phyloP scores from a whole-genome alignment of 2,888 invertebrate genomes.

The Elegia similella region DNA sequence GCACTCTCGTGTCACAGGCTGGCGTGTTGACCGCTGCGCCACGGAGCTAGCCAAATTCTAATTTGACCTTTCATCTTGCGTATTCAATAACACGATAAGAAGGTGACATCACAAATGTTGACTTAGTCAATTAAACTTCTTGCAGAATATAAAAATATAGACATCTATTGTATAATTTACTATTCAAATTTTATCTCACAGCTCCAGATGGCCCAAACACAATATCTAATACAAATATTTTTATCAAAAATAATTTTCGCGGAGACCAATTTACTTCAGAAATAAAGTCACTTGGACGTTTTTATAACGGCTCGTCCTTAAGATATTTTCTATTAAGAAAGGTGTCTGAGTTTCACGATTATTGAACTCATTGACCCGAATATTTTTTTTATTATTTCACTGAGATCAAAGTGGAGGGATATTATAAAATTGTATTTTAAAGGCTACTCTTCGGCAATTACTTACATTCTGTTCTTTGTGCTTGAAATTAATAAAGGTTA shows the following conservation, averaged over 20 bases:
- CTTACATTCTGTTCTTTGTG: conserved; percentile 3
- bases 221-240: background rate
- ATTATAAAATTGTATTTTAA: conserved; percentile 2
- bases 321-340: conserved; percentile 8
- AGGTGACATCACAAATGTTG: too few species aligned
- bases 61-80: too few species aligned
- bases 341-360: conserved; percentile 12
- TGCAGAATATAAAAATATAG: background rate
- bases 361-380: conserved; percentile 11
- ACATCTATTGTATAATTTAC: background rate
- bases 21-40: too few species aligned
- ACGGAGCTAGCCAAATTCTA: too few species aligned
- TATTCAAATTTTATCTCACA: background rate
- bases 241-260: background rate
- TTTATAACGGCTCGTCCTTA: background rate
- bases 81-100: too few species aligned
- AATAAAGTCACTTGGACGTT: background rate
- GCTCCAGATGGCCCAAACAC: background rate
- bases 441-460: background rate
- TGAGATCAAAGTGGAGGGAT: conserved; percentile 3
- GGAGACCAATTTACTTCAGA: conserved; percentile 1
- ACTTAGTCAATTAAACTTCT: too few species aligned
- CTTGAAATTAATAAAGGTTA: conserved; percentile 1
- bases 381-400: background rate
- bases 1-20: too few species aligned